Base-by-base conservation (phyloP, 2,113 vertebrate species). In the Rhinoptilus africanus region DNA sequence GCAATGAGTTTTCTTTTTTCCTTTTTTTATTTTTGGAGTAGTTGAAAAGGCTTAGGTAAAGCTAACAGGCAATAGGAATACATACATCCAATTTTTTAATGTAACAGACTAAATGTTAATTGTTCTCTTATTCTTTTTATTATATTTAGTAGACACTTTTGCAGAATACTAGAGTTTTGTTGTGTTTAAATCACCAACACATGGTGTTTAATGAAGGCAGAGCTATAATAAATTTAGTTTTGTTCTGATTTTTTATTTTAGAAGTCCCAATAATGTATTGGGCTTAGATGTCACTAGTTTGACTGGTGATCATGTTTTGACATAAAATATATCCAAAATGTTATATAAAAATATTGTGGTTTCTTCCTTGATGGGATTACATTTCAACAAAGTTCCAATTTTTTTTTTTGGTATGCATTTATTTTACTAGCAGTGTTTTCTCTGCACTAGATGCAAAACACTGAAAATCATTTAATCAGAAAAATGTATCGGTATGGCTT, bases 51-150 rank as follows among this genome's bases (percentile, higher is more conserved):
- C 91, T 98, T 98, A 98, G 98, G 97, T 97, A 97, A 98, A 99
- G 98, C 98, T 99, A 99, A 99, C 98, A 98, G 98, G 98, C 98
- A 99, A 99, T 99, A 99, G 99, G 98, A 98, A 97, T 96, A 98
- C 88, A 97, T 98, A 97, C 96, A 97, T 82, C 96, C 63, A 94
- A 95, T 98, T 98, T 99, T 99, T 98, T 98, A 98, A 98, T 96
- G 98, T 98, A 98, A 98, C 97, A 97, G 91, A 97, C 98, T 98
- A 98, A 98, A 98, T 96, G 97, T 97, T 97, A 96, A 96, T 97
- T 97, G 97, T 97, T 98, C 98, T 98, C 97, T 98, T 98, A 95
- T 98, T 98, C 96, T 98, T 98, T 98, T 99, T 99, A 91, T 98
- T 98, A 98, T 98, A 98, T 99, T 99, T 99, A 98, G 98, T 99